Evolutionary conservation across 2,113 vertebrate genomes (phyloP).

Genomic region (Butastur rufipennis): DNA sequence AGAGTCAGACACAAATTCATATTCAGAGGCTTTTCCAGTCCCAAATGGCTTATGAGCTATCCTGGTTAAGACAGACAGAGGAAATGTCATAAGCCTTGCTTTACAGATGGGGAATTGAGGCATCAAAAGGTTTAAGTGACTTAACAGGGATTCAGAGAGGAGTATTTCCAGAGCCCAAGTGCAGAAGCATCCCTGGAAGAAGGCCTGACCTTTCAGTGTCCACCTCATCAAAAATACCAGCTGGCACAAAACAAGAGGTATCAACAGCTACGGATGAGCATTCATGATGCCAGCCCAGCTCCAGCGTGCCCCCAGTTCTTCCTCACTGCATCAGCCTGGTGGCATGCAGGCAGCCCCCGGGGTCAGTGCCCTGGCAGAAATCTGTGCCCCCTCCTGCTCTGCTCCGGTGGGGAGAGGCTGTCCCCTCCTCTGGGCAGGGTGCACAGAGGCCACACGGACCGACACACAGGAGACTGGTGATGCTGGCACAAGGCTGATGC

Average conservation of each 20-base stretch:
- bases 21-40: not conserved
- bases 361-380: not conserved
- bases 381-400: not conserved
- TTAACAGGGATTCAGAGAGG: not conserved
- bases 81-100: not conserved
- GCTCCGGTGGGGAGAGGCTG: not conserved
- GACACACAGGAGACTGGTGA: accelerated
- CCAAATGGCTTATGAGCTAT: not conserved
- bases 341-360: not conserved
- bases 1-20: not conserved
- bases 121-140: not conserved
- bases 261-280: not conserved
- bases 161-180: not conserved
- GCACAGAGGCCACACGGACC: not conserved
- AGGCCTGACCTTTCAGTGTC: not conserved
- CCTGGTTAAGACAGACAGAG: not conserved
- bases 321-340: not conserved
- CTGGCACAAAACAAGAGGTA: not conserved
- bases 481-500: not conserved
- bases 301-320: accelerated
- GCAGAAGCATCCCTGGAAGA: not conserved
- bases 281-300: not conserved
- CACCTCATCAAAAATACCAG: not conserved
- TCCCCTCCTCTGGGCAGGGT: not conserved
- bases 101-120: not conserved